Percentiles rank a stretch among this genome's conserved stretches.
Conservation (phyloP, 2,888 invertebrate species). For the Zootermopsis nevadensis region DNA sequence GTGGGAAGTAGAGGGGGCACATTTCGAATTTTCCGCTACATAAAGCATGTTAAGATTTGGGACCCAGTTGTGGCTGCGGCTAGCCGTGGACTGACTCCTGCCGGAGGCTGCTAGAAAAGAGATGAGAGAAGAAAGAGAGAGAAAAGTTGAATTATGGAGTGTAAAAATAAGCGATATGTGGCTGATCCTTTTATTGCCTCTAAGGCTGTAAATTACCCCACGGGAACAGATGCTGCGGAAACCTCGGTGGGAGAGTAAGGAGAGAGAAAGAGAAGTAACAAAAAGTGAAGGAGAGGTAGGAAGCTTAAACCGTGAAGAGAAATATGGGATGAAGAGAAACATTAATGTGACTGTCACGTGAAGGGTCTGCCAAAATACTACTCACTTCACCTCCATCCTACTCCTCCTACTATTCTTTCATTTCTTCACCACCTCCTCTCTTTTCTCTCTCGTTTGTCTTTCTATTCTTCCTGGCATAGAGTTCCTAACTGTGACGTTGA, state of each 20-base stretch:
- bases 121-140: slow-evolving; percentile 20
- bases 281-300: background rate
- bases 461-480: slow-evolving; percentile 4
- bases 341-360: slow-evolving; percentile 52
- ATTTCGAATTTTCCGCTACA: slow-evolving; percentile 53
- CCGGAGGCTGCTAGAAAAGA: slow-evolving; percentile 17
- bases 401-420: background rate
- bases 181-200: slow-evolving; percentile 54
- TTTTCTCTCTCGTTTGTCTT: background rate
- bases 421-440: background rate
- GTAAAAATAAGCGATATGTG: slow-evolving; percentile 55
- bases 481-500: slow-evolving; percentile 8
- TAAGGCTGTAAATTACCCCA: slow-evolving; percentile 53
- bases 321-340: slow-evolving; percentile 47
- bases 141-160: slow-evolving; percentile 53
- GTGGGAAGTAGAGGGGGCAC: background rate
- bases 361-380: slow-evolving; percentile 39
- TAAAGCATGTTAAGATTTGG: slow-evolving; percentile 54
- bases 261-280: slow-evolving; percentile 32
- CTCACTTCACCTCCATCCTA: slow-evolving; percentile 40
- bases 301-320: slow-evolving; percentile 49
- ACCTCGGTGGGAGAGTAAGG: slow-evolving; percentile 47
- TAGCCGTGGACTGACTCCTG: slow-evolving; percentile 35
- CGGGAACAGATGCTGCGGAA: slow-evolving; percentile 53
- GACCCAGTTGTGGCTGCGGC: background rate